Evolutionary conservation across 30 jellyfish, hydroid and myxozoan species (phyloP), one percentile per base, ranked within the genome.

Genomic region (Aurelia sp.): DNA sequence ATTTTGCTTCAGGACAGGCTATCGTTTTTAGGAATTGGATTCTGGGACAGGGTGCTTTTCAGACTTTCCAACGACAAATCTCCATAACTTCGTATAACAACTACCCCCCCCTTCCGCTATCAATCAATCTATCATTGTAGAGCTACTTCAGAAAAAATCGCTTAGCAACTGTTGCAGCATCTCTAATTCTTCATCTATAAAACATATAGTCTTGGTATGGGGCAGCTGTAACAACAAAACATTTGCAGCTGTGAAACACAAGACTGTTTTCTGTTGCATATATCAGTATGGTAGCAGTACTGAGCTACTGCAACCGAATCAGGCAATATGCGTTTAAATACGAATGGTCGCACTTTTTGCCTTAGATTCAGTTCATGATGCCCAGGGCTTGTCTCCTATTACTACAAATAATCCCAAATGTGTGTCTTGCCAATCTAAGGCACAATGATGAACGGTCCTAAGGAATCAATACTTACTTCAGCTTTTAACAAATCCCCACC

Each of bases 401-500:
- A 27, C 2, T 27, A 27, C 33, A 27, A 27, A 27, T 27, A 27
- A 27, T 27, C 33, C 33, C 33, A 27, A n/a, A n/a, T n/a, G n/a
- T 27, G 33, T 27, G 33, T 27, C 33, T 27, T 27, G 33, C 33
- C 33, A 27, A 27, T 27, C 33, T 27, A 2, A 27, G 33, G 33
- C 33, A 27, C 33, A 27, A 27, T 27, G 8, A 38, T 38, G 48
- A 38, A 38, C 7, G 8, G 8, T 3, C 8, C 48, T 38, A 38
- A 38, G 9, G 48, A 4, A 3, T 6, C 9, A 10, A 44, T 44
- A 44, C 55, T 24, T 20, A 87, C 97, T 93, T 96, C 99, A 21
- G 97, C 96, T 71, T 91, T 90, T 30, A 96, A 67, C 0, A 91
- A 71, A 58, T 96, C 99, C 55, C 98, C 97, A 3, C 99, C 99